Base-by-base conservation (phyloP, 1,140 invertebrate genomes). In the Sitodiplosis mosellana region DNA sequence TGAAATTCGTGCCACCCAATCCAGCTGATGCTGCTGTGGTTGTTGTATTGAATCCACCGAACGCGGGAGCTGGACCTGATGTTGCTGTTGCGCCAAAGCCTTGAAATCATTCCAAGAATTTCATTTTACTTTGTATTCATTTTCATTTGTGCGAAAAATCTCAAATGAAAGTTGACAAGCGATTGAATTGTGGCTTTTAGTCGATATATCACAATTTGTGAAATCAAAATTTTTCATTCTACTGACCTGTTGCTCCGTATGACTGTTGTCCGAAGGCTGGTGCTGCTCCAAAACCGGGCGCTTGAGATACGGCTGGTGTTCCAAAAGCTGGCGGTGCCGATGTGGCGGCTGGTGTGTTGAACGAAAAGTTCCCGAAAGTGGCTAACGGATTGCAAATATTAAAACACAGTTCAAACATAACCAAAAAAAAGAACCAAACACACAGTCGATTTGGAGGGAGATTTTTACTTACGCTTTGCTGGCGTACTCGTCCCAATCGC, bases 1-100 rank as follows among this genome's bases (percentile, higher is more conserved):
- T 27, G 27, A 27, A 27, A 5, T 3, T 27, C 3, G 27, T 27
- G 10, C 27, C 27, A 27, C 27, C 27, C 10, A 27, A 27, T 27
- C 27, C 27, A 10, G 43, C 8, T 6, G 43, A 2, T 22, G 43
- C 10, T n/a, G 54, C 3, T 27, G 43, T 56, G 15, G 63, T 57
- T 19, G 64, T 57, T 21, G 60, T 53, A 45, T 56, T 48, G 33
- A 67, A 45, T 19, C 63, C 60, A 18, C 74, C 71, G 63, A 77
- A 77, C 11, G 68, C 69, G 38, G 69, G 65, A 20, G 60, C 57
- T 8, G 64, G 66, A 45, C 71, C 65, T 51, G 67, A 64, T 7
- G 66, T 59, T 45, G 66, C 51, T 12, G 62, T 56, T 48, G 62
- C 43, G 10, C 75, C 75, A 64, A 78, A 77, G 37, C 69, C 69